Evolutionary conservation across 2,888 invertebrate genomes (phyloP).

Genomic region (Fragum whitleyi): DNA sequence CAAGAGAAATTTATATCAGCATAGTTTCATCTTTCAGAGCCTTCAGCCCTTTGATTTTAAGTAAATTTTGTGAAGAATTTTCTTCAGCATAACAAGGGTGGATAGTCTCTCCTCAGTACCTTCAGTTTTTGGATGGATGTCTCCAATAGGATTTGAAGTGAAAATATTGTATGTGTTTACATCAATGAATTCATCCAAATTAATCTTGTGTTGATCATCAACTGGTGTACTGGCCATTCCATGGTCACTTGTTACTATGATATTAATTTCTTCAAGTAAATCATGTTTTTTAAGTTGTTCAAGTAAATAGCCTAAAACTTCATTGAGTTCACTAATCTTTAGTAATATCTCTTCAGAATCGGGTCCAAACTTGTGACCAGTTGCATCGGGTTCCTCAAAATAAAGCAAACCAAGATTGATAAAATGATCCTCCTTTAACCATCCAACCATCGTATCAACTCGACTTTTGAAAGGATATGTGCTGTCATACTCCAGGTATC

Average conservation of each 20-base stretch:
- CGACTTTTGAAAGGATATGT: slow-evolving; percentile 75
- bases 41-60: too few relatives aligned
- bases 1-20: too few relatives aligned
- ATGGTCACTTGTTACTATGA: slow-evolving; percentile 91
- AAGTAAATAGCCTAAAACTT: slow-evolving; percentile 86
- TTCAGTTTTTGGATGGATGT: slow-evolving; percentile 87
- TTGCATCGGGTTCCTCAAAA: slow-evolving; percentile 90
- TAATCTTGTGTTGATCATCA: slow-evolving; percentile 65
- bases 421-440: slow-evolving; percentile 84
- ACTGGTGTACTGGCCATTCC: slow-evolving; percentile 88
- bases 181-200: slow-evolving; percentile 73
- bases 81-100: too few relatives aligned
- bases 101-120: too few relatives aligned
- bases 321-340: slow-evolving; percentile 86
- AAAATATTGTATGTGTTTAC: slow-evolving; percentile 79
- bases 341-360: slow-evolving; percentile 85
- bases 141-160: slow-evolving; percentile 88
- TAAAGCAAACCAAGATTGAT: slow-evolving; percentile 90
- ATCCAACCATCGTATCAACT: slow-evolving; percentile 77
- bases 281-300: slow-evolving; percentile 86
- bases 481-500: slow-evolving; percentile 65
- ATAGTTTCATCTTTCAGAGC: too few relatives aligned
- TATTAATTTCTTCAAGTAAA: slow-evolving; percentile 87
- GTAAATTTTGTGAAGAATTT: too few relatives aligned
- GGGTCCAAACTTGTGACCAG: slow-evolving; percentile 88